Conservation (phyloP, 2,797 vertebrate genomes). For the Sciurus carolinensis region DNA sequence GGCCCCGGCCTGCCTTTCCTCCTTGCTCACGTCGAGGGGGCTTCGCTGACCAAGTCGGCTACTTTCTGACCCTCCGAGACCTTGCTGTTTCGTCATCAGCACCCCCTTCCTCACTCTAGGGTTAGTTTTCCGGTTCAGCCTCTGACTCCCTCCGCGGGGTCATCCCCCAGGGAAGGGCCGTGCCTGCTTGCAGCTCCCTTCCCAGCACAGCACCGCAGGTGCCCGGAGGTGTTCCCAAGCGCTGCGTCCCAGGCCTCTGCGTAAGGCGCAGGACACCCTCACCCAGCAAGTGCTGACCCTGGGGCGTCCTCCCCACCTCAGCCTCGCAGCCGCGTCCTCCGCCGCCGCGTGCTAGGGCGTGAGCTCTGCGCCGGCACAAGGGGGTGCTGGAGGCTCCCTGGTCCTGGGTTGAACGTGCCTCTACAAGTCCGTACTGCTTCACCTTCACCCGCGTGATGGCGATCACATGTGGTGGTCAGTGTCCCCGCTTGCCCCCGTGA, state of each 20-base stretch:
- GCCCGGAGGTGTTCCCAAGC: no score
- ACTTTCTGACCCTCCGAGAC: not conserved
- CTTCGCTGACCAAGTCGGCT: not conserved
- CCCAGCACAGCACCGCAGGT: no score
- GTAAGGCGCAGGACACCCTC: no score
- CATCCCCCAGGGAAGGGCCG: not conserved
- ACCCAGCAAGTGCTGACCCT: no score
- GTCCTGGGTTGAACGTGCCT: no score
- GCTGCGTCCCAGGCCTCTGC: no score
- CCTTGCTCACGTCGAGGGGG: not conserved
- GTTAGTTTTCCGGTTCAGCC: not conserved
- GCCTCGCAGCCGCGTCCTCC: no score
- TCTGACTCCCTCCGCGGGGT: not conserved
- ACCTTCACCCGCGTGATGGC: no score
- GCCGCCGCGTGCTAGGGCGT: no score
- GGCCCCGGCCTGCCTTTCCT: not conserved
- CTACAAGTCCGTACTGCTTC: no score
- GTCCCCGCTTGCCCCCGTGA: not conserved
- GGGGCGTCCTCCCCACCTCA: no score
- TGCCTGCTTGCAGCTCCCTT: no score
- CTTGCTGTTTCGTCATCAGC: not conserved
- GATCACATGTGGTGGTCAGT: not conserved
- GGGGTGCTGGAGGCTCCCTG: not conserved
- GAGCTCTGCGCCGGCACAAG: rapidly evolving
- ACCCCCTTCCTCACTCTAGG: not conserved